Evolutionary conservation across 2,888 invertebrate genomes (phyloP), one percentile per base, ranked within the genome.

Genomic region (Molorchus minor): DNA sequence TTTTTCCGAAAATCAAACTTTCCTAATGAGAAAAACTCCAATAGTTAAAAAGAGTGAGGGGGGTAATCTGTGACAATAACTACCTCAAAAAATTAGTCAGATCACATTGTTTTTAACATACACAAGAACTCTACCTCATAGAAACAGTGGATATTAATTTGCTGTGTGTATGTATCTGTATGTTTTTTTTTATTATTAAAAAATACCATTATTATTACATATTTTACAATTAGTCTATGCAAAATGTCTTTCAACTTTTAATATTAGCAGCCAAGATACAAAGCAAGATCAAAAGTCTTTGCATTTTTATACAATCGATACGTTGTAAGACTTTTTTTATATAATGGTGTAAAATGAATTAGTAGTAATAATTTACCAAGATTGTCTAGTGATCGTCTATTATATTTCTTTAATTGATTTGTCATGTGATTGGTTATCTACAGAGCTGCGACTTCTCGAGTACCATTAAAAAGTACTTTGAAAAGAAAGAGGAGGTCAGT

Each of bases 301-400:
- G 49, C 49, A 49, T 49, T 49, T 49, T 49, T 49, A 49, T 49
- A 49, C 49, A 49, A 38, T 49, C 49, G 8, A 45, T 47, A 49
- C 49, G 21, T 49, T 33, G 12, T 5, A 10, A 33, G 5, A 10
- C 3, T 33, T 33, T 33, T 33, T 5, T 10, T 33, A 33, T 12
- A 10, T 7, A 33, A 33, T 33, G n/a, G n/a, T n/a, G 12, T 33
- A 33, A 33, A 33, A 33, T 33, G 10, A 33, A n/a, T 33, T 33
- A n/a, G 33, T 33, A 33, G 12, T 10, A 25, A 25, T 25, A 12
- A 33, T 33, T 33, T 33, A 12, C n/a, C 33, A 33, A 3, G 33
- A 12, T 33, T 3, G 33, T 33, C 12, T n/a, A n/a, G n/a, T n/a
- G n/a, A n/a, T n/a, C n/a, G n/a, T n/a, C n/a, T n/a, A n/a, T n/a